Evolutionary conservation across 2,888 invertebrate genomes (phyloP).

Genomic region (Itoplectis maculator): DNA sequence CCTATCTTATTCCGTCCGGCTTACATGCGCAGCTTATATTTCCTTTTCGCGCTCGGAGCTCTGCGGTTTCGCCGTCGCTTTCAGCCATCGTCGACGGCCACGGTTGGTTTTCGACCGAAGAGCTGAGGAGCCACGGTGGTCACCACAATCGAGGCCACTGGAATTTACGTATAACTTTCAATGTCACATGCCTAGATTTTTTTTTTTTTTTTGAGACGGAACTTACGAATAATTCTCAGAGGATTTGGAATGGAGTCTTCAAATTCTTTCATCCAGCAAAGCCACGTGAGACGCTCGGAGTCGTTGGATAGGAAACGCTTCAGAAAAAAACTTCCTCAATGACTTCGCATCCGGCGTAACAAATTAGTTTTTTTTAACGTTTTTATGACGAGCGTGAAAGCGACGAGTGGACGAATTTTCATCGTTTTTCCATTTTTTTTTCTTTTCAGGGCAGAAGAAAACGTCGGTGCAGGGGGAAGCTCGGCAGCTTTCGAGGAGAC

Average conservation of each 20-base stretch:
- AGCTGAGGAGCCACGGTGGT: conserved; percentile 19
- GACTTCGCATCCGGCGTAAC: conserved; percentile 34
- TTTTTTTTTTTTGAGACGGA: too few species aligned
- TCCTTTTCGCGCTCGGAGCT: conserved; percentile 30
- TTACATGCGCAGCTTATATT: not conserved
- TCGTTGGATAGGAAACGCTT: not conserved
- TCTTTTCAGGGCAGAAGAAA: not conserved
- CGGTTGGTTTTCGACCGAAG: not conserved
- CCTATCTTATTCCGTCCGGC: conserved; percentile 45
- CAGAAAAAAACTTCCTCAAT: conserved; percentile 33
- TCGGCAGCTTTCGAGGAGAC: conserved; percentile 17
- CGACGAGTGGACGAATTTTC: conserved; percentile 40
- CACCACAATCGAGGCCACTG: conserved; percentile 7
- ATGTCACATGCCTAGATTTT: too few species aligned
- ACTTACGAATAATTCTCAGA: not conserved
- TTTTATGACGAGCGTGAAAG: conserved; percentile 43
- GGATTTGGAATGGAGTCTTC: conserved; percentile 29
- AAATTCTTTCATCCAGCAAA: conserved; percentile 6
- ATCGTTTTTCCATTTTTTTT: conserved; percentile 24
- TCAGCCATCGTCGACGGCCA: conserved; percentile 24
- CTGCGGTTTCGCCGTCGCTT: conserved; percentile 36
- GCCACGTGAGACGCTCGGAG: not conserved
- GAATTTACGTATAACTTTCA: conserved; percentile 46
- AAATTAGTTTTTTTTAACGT: conserved; percentile 12
- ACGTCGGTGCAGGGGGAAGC: not conserved